Conservation (phyloP, 1,140 invertebrate genomes). For the Drosophila elegans region DNA sequence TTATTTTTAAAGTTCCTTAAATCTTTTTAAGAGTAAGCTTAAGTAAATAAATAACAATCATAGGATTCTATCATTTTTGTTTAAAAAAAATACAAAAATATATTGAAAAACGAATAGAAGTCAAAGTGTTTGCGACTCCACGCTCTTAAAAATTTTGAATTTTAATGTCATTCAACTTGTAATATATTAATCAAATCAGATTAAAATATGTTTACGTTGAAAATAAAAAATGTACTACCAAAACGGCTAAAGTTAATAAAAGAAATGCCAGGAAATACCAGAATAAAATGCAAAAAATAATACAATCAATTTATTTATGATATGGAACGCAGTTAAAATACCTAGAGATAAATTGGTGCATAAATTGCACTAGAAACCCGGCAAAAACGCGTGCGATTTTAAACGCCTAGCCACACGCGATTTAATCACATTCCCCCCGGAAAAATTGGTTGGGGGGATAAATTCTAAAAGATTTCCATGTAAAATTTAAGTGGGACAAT, state of each 20-base stretch:
- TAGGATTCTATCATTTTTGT: no score
- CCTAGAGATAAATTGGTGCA: slow-evolving; percentile 1
- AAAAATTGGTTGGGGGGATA: neutral
- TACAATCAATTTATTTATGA: neutral
- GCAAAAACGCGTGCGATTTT: slow-evolving; percentile 10
- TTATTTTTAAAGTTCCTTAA: neutral
- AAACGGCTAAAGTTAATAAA: neutral
- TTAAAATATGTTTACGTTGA: no score
- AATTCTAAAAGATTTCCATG: slow-evolving; percentile 10
- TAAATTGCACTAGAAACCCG: slow-evolving; percentile 8
- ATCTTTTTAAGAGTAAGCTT: neutral
- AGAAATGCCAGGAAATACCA: neutral
- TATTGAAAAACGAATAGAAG: no score
- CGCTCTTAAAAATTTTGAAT: no score
- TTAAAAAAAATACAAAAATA: neutral
- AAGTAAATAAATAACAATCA: neutral
- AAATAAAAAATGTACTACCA: no score
- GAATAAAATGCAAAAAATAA: neutral
- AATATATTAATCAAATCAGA: neutral
- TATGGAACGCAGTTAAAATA: slow-evolving; percentile 6
- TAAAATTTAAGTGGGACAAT: slow-evolving; percentile 57
- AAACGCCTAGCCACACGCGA: slow-evolving; percentile 11
- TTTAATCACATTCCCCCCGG: neutral
- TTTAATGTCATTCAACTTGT: neutral
- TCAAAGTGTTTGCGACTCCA: no score